Evolutionary conservation across 2,888 invertebrate species (phyloP).

Genomic region (Athalia circularis): DNA sequence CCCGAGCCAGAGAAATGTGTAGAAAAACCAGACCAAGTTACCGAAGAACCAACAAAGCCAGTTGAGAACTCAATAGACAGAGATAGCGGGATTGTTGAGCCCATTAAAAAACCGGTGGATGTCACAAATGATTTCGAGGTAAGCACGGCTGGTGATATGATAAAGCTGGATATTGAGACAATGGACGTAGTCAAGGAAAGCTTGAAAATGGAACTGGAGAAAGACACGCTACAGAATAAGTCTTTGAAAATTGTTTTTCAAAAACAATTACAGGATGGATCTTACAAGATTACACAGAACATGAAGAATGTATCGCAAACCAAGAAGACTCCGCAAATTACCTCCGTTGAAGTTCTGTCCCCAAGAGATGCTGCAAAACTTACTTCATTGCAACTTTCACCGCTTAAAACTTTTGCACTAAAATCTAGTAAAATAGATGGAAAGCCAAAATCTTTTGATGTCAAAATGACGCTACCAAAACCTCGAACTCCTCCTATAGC

Average conservation of each 20-base stretch:
- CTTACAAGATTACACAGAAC: constrained; percentile 74
- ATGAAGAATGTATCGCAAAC: constrained; percentile 58
- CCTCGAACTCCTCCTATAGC: constrained; percentile 64
- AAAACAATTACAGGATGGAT: constrained; percentile 74
- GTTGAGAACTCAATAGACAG: constrained; percentile 46
- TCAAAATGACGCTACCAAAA: constrained; percentile 53
- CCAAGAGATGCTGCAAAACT: constrained; percentile 62
- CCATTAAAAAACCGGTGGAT: constrained; percentile 54
- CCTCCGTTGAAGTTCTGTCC: constrained; percentile 61
- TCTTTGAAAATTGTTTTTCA: constrained; percentile 75
- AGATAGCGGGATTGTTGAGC: constrained; percentile 40
- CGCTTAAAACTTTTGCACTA: constrained; percentile 72
- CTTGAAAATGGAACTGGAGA: constrained; percentile 55
- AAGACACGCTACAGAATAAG: constrained; percentile 59
- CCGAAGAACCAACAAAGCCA: constrained; percentile 67
- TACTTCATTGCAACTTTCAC: constrained; percentile 71
- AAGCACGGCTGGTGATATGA: neutral
- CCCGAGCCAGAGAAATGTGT: constrained; percentile 70
- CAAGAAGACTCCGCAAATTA: constrained; percentile 56
- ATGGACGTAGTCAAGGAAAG: constrained; percentile 58
- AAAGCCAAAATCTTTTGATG: constrained; percentile 64
- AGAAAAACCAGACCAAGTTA: constrained; percentile 60
- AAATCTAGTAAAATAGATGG: constrained; percentile 66
- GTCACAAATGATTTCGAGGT: constrained; percentile 3
- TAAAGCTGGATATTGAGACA: constrained; percentile 34